Evolutionary conservation across 2,113 vertebrate species (phyloP).

Genomic region (Tricholaema leucomelas): DNA sequence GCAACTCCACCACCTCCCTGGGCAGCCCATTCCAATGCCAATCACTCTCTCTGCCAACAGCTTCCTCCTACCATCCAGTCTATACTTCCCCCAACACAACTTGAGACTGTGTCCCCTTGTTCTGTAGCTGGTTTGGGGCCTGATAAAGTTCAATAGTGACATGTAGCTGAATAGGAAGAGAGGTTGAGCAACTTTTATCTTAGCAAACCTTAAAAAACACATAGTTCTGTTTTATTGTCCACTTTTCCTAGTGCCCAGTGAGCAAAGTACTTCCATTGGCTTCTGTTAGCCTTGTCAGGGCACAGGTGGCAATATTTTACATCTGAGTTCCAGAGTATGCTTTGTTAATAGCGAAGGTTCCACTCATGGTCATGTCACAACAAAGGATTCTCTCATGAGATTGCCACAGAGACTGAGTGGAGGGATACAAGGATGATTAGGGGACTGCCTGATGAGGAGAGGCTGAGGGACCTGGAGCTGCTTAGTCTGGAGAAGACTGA

Average conservation of each 20-base stretch:
- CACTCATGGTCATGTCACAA: neutral
- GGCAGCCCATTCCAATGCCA: too few relatives aligned
- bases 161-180: neutral
- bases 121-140: neutral
- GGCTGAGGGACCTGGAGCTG: too few relatives aligned
- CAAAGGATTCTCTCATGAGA: neutral
- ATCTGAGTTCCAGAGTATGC: neutral
- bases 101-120: too few relatives aligned
- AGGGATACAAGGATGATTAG: too few relatives aligned
- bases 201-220: neutral
- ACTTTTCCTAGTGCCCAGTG: neutral
- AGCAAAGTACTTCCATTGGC: neutral
- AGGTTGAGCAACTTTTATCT: neutral
- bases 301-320: neutral
- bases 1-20: too few relatives aligned
- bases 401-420: neutral
- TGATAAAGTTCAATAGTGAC: neutral
- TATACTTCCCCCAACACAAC: too few relatives aligned
- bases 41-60: too few relatives aligned
- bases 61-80: too few relatives aligned
- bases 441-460: too few relatives aligned
- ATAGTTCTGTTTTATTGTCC: neutral
- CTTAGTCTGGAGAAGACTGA: too few relatives aligned
- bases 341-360: neutral
- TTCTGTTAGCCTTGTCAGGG: neutral